These are phyloP conservation scores for Colostygia pectinataria DNA, from an alignment of 2,888 invertebrate species.

Conservation along the genomic window DNA sequence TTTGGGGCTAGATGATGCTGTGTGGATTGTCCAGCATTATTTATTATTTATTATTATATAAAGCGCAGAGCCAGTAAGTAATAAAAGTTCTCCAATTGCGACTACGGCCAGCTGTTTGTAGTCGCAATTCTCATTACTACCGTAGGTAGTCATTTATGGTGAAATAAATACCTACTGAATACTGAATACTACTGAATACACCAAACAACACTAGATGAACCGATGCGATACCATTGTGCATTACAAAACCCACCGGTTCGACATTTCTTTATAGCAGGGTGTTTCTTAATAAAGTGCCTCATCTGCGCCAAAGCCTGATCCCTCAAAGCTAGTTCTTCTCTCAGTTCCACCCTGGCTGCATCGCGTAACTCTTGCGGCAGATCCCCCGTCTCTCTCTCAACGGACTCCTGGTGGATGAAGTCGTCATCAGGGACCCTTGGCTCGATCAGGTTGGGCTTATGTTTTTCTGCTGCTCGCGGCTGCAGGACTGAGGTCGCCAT, in stretches of 20 bases:
- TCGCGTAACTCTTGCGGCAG: constrained; percentile 83
- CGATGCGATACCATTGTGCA: too few relatives aligned
- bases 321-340: constrained; percentile 90
- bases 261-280: constrained; percentile 91
- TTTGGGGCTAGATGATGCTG: too few relatives aligned
- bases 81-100: too few relatives aligned
- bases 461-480: constrained; percentile 69
- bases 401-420: constrained; percentile 57
- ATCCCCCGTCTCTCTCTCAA: constrained; percentile 71
- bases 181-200: too few relatives aligned
- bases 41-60: too few relatives aligned
- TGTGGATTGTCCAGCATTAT: too few relatives aligned
- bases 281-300: constrained; percentile 92
- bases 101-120: too few relatives aligned
- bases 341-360: constrained; percentile 87
- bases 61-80: too few relatives aligned
- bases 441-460: constrained; percentile 56
- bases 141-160: too few relatives aligned
- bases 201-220: too few relatives aligned
- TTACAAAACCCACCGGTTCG: constrained; percentile 84
- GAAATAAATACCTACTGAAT: too few relatives aligned
- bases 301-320: constrained; percentile 90
- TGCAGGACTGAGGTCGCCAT: constrained; percentile 77
- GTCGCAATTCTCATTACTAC: too few relatives aligned
- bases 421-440: constrained; percentile 69